A percentile compares a stretch with the other conserved stretches of the same genome.
phyloP scores from a whole-genome alignment of 1,140 invertebrate genomes.

The Aleiodes sp. region DNA sequence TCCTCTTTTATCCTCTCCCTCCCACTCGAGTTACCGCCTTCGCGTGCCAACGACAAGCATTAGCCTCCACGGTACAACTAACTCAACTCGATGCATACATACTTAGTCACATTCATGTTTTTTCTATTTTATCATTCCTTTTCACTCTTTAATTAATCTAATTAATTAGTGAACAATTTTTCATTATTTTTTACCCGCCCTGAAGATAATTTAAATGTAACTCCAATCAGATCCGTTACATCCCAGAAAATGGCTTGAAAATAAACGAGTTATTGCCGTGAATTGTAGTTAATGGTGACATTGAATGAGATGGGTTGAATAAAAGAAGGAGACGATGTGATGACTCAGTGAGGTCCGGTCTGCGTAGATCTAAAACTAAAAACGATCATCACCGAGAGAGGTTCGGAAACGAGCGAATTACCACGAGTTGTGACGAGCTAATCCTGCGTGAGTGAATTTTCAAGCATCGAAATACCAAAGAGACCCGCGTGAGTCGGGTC shows the following conservation, averaged over 20 bases:
- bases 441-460: not conserved
- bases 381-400: slow-evolving; percentile 1
- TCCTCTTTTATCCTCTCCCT: slow-evolving; percentile 11
- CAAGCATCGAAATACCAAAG: slow-evolving; percentile 49
- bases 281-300: not conserved
- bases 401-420: slow-evolving; percentile 12
- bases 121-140: not conserved
- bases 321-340: not conserved
- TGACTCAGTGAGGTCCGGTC: not conserved
- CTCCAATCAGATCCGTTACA: not conserved
- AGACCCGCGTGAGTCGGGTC: slow-evolving; percentile 47
- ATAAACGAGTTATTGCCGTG: no score
- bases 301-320: not conserved
- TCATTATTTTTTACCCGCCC: not conserved
- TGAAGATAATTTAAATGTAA: not conserved
- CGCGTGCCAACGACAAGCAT: slow-evolving; percentile 36
- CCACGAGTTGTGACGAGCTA: not conserved
- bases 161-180: not conserved
- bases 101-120: no score
- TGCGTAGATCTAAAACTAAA: no score
- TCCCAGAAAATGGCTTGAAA: not conserved
- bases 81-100: not conserved
- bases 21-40: slow-evolving; percentile 30
- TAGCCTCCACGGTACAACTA: not conserved
- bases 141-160: not conserved